These are phyloP conservation scores for Thyatira batis DNA, from an alignment of 2,888 invertebrate genomes.

Conservation along the genomic window DNA sequence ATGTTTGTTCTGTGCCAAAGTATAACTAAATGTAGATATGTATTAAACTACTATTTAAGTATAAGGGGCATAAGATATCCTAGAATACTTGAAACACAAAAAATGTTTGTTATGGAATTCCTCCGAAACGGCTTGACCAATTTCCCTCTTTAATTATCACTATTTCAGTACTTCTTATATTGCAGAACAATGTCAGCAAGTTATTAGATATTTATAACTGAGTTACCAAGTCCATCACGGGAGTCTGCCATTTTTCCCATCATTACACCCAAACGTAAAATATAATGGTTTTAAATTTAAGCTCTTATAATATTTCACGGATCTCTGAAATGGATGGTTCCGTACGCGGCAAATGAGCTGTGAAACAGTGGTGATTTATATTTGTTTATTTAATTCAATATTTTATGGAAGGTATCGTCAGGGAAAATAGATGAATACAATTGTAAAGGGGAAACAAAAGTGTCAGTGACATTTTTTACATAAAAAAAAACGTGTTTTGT, in stretches of 20 bases:
- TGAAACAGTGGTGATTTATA: background rate
- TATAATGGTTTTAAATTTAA: background rate
- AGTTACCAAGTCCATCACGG: background rate
- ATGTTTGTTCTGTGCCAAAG: no score
- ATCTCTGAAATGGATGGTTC: background rate
- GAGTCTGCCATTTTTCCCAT: background rate
- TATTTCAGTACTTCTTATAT: no score
- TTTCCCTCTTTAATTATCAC: no score
- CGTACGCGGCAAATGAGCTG: background rate
- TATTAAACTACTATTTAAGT: no score
- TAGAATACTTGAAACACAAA: no score
- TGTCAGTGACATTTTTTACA: no score
- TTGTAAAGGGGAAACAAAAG: background rate
- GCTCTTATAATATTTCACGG: background rate
- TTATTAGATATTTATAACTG: background rate
- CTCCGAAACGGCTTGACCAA: no score
- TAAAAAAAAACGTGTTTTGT: no score
- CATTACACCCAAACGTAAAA: background rate
- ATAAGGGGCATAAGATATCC: no score
- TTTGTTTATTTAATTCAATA: background rate
- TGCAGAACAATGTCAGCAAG: no score
- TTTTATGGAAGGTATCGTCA: background rate
- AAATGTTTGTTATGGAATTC: no score
- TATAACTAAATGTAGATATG: no score
- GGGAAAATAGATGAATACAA: background rate